Conservation (phyloP, 1,140 invertebrate species). For the Drosophila santomea region DNA sequence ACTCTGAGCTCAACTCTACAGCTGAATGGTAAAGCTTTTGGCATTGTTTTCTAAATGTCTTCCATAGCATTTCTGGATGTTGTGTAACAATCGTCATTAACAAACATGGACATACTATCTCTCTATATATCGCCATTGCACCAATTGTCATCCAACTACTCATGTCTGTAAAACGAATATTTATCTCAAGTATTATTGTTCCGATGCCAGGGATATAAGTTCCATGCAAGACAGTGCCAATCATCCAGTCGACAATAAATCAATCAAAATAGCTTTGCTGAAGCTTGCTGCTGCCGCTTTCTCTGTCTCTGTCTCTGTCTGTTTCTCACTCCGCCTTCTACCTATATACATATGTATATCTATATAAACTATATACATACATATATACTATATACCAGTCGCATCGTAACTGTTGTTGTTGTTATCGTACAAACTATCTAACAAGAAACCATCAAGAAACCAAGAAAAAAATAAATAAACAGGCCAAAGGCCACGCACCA, state of each 20-base stretch:
- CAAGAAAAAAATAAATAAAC: conserved; percentile 5
- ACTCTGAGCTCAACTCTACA: conserved; percentile 19
- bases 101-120: conserved; percentile 64
- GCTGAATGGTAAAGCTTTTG: conserved; percentile 74
- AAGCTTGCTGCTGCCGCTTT: conserved; percentile 68
- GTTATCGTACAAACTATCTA: conserved; percentile 46
- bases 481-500: conserved; percentile 48
- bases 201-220: conserved; percentile 26
- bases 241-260: conserved; percentile 33
- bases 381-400: conserved; percentile 12
- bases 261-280: conserved; percentile 48
- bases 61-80: conserved; percentile 72
- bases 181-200: conserved; percentile 10
- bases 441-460: conserved; percentile 44
- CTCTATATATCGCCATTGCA: conserved; percentile 52
- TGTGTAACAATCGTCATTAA: conserved; percentile 78
- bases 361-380: not conserved
- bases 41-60: conserved; percentile 60
- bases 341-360: conserved; percentile 2
- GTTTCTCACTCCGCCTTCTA: conserved; percentile 14
- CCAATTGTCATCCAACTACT: conserved; percentile 43
- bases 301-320: conserved; percentile 36
- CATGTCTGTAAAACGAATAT: conserved; percentile 11
- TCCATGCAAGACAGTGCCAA: conserved; percentile 28
- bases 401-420: conserved; percentile 56